phyloP scores from a whole-genome alignment of 2,113 vertebrate genomes.

The Motacilla tschutschensis region DNA sequence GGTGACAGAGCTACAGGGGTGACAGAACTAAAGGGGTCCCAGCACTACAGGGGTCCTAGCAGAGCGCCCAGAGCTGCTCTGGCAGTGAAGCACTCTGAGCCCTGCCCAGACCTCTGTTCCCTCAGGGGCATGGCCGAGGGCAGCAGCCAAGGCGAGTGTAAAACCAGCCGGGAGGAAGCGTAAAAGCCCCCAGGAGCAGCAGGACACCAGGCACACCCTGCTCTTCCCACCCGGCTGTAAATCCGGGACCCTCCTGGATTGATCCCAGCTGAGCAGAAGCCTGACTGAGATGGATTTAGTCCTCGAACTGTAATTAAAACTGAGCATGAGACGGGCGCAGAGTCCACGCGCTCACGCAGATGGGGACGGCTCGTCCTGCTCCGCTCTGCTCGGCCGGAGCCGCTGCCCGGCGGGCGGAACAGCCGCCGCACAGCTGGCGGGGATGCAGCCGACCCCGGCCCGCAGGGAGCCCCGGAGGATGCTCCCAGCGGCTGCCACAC shows the following conservation, averaged over 20 bases:
- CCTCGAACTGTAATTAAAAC: not conserved
- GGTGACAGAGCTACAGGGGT: too few relatives aligned
- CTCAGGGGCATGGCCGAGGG: accelerated
- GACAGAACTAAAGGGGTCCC: not conserved
- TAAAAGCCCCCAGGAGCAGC: not conserved
- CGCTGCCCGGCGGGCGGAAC: not conserved
- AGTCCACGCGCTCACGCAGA: not conserved
- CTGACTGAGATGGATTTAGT: not conserved
- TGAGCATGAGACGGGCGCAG: not conserved
- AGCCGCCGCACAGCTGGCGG: not conserved
- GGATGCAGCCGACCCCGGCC: accelerated
- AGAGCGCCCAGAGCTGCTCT: not conserved
- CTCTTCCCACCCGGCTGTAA: accelerated
- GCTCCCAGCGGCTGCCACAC: too few relatives aligned
- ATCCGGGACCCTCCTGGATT: not conserved
- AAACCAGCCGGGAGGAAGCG: accelerated
- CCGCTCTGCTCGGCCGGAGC: not conserved
- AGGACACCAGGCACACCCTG: not conserved
- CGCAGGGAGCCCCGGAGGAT: not conserved
- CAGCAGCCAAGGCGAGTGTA: accelerated
- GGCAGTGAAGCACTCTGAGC: not conserved
- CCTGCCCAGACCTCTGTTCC: not conserved
- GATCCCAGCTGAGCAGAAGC: not conserved
- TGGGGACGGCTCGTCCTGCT: not conserved
- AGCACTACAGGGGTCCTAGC: not conserved